phyloP scores from a whole-genome alignment of 2,113 vertebrate species.

The Lepidothrix coronata region DNA sequence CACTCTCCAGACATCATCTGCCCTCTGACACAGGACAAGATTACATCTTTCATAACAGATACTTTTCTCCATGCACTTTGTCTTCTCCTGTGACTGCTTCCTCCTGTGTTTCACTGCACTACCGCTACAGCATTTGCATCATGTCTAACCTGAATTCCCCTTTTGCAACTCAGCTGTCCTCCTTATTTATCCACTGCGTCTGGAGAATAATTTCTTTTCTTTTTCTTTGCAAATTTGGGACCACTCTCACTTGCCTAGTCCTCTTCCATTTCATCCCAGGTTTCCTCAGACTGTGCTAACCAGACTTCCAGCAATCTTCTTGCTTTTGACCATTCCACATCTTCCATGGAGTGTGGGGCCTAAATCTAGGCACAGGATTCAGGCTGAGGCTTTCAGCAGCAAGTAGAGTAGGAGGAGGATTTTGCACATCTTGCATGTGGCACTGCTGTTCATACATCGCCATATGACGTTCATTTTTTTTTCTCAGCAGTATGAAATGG shows the following conservation, averaged over 20 bases:
- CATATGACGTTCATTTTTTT: constrained; percentile 42
- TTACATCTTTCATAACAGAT: background rate
- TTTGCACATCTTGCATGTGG: constrained; percentile 57
- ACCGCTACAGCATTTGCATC: background rate
- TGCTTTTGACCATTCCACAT: background rate
- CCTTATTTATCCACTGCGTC: background rate
- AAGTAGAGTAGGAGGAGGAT: constrained; percentile 39
- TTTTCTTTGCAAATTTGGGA: background rate
- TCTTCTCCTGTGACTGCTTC: background rate
- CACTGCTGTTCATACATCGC: constrained; percentile 39
- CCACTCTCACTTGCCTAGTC: background rate
- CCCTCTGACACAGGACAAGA: background rate
- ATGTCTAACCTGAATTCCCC: background rate
- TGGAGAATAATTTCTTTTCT: background rate
- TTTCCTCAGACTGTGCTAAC: background rate
- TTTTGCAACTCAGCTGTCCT: background rate
- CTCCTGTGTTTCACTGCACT: background rate
- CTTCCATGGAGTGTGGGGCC: background rate
- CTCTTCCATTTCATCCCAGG: background rate
- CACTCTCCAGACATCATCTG: background rate
- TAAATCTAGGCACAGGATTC: background rate
- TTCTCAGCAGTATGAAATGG: constrained; percentile 5
- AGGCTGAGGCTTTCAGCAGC: constrained; percentile 33
- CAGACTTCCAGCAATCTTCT: background rate
- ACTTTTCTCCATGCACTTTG: background rate